A percentile compares a stretch with the other conserved stretches of the same genome.
Evolutionary conservation across 2,888 invertebrate genomes (phyloP).

Genomic region (Xiphydria camelus): DNA sequence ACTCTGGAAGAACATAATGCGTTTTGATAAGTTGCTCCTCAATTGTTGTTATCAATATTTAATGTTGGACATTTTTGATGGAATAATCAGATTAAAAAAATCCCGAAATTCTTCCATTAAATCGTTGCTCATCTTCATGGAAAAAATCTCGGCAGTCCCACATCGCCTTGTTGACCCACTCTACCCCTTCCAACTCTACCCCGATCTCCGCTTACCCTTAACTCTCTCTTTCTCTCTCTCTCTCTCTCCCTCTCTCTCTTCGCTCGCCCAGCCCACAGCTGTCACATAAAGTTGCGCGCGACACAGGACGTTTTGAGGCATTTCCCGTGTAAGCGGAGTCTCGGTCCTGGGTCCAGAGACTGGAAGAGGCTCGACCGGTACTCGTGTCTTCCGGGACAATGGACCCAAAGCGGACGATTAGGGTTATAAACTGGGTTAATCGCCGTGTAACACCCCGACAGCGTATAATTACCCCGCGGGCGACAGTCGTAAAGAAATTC

Average conservation of each 20-base stretch:
- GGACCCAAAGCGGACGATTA: background rate
- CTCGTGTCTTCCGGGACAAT: constrained; percentile 3
- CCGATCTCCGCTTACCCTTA: no score
- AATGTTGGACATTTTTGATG: no score
- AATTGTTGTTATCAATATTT: no score
- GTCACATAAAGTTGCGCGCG: constrained; percentile 14
- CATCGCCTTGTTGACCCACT: no score
- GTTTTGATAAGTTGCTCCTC: no score
- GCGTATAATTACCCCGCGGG: constrained; percentile 10
- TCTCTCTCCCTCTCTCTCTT: background rate
- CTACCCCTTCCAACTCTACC: no score
- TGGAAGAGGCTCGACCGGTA: background rate
- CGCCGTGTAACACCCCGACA: constrained; percentile 7
- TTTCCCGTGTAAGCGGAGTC: constrained; percentile 15
- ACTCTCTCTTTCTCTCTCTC: no score
- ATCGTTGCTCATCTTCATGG: no score
- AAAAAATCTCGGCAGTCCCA: no score
- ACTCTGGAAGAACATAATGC: no score
- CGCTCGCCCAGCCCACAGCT: background rate
- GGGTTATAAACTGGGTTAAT: constrained; percentile 18
- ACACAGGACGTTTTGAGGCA: constrained; percentile 3
- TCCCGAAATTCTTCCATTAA: no score
- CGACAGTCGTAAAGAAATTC: constrained; percentile 8
- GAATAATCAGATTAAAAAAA: no score
- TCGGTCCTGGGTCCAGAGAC: background rate